Base-by-base conservation (phyloP, 2,113 vertebrate species). In the Scomber japonicus region DNA sequence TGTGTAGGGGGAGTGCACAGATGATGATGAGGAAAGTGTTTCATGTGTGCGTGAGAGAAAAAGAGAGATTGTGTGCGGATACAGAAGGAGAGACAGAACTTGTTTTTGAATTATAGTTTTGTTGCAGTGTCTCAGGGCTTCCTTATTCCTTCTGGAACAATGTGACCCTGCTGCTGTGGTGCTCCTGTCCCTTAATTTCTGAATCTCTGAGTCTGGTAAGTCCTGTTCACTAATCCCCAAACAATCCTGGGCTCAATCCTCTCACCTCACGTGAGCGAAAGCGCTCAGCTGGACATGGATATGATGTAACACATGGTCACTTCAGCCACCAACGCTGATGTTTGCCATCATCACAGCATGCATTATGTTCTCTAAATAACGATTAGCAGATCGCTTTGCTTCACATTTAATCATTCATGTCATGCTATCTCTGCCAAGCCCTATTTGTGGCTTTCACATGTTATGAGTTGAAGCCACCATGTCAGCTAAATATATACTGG, bases 221-320 rank as follows among this genome's bases (percentile, higher is more conserved):
- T 90, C 91, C 89, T 71, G 72, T 35, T 45, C 71, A 78, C 83
- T 95, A 95, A 95, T 95, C 92, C 93, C 87, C 30, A 40, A 91
- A 92, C 91, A 94, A 94, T 92, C 90, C 81, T 59, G 15, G 51
- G 68, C 83, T 91, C 87, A 91, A 89, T 92, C 89, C 89, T 80
- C 74, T 76, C 85, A 87, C 84, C 84, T 91, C 87, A 92, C 79
- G 62, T 91, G 88, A 93, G 88, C 70, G 65, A 50, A 71, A 73
- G 50, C 54, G 79, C 82, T 90, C 76, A 77, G 75, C 81, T 54
- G 66, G 81, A 84, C 73, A 90, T 80, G 62, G 74, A 83, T 89
- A 90, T 88, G 86, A 92, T 90, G 77, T 60, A 88, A 92, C 80
- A 68, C 16, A 64, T 57, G 71, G 73, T 84, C 66, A 77, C 60